Conservation (phyloP, 2,797 vertebrate genomes). For the Myotis pilosus region DNA sequence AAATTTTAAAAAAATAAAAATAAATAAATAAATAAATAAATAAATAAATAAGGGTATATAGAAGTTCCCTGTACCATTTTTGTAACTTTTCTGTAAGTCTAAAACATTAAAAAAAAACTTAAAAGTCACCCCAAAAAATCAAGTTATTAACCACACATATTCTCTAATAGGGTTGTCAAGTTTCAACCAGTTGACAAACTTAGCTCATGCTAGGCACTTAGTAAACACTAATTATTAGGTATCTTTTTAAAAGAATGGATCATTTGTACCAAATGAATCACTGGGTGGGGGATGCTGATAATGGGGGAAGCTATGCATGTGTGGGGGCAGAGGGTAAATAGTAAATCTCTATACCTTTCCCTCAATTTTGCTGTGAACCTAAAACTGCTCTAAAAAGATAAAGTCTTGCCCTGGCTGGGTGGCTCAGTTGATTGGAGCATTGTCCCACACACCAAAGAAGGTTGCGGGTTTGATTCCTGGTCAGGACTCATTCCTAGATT, state of each 20-base stretch:
- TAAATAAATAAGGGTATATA: neutral
- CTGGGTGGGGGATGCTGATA: neutral
- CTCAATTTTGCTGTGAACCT: neutral
- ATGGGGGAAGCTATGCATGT: neutral
- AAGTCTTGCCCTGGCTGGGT: neutral
- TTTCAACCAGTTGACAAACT: conserved; percentile 31
- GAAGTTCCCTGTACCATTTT: conserved; percentile 26
- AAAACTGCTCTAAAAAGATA: neutral
- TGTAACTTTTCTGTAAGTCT: conserved; percentile 11
- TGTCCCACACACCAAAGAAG: neutral
- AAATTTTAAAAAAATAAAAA: too few relatives aligned
- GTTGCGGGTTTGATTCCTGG: neutral
- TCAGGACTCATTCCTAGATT: neutral
- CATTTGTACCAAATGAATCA: neutral
- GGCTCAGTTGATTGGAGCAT: neutral
- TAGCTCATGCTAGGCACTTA: neutral
- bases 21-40: neutral
- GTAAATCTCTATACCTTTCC: neutral
- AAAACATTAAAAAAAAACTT: neutral
- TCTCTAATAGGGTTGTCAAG: neutral
- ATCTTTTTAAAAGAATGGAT: neutral
- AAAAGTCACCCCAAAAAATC: neutral
- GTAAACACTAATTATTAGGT: neutral
- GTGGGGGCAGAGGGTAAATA: neutral
- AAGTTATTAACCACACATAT: neutral